phyloP scores from a whole-genome alignment of 30 jellyfish, hydroid and myxozoan genomes.

The Catostylus mosaicus region DNA sequence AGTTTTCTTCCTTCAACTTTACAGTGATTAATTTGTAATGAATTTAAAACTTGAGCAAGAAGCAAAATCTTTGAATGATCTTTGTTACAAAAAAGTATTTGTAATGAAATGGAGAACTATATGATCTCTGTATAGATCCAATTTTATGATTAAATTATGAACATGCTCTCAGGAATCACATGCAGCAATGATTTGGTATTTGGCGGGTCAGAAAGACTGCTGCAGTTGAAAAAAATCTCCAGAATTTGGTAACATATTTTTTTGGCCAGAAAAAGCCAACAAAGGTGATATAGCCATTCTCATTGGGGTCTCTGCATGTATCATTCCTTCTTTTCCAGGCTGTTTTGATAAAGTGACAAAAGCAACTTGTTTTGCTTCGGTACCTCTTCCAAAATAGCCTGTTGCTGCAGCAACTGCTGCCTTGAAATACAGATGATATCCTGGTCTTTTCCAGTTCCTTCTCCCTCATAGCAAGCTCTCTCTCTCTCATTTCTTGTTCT shows the following conservation, averaged over 20 bases:
- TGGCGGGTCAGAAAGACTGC: too few relatives aligned
- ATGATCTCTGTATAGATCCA: too few relatives aligned
- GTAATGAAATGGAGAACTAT: too few relatives aligned
- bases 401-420: constrained; percentile 15
- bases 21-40: too few relatives aligned
- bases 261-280: too few relatives aligned
- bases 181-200: not conserved
- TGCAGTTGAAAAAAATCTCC: too few relatives aligned
- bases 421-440: not conserved
- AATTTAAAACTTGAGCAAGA: too few relatives aligned
- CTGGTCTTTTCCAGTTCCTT: constrained; percentile 16
- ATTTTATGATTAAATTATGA: not conserved
- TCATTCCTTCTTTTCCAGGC: constrained; percentile 14
- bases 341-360: constrained; percentile 12
- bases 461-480: constrained; percentile 1
- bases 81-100: too few relatives aligned
- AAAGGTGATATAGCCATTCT: not conserved
- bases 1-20: too few relatives aligned
- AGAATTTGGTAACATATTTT: too few relatives aligned
- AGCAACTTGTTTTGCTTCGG: constrained; percentile 29
- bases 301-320: not conserved
- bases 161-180: not conserved
- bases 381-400: constrained; percentile 35
- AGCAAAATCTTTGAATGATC: too few relatives aligned
- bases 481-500: constrained; percentile 4